Percentiles rank a stretch among this genome's conserved stretches.
Evolutionary conservation across 2,888 invertebrate genomes (phyloP).

Genomic region (Drosophila antonietae): DNA sequence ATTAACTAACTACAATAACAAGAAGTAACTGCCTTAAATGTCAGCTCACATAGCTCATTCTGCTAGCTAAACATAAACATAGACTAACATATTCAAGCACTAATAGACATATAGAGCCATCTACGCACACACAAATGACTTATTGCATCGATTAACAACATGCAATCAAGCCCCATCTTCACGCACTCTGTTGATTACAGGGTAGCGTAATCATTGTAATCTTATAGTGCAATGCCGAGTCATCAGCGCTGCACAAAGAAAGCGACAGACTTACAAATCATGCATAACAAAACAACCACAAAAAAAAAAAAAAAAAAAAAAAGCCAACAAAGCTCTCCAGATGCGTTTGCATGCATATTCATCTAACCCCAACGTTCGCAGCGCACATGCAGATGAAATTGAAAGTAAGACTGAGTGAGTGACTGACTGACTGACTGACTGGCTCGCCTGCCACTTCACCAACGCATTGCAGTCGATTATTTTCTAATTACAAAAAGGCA

Average conservation of each 20-base stretch:
- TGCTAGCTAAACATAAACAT: neutral
- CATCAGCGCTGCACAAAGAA: conserved; percentile 69
- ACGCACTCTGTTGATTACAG: conserved; percentile 17
- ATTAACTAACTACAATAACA: neutral
- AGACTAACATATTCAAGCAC: neutral
- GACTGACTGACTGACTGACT: conserved; percentile 4
- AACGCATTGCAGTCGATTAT: conserved; percentile 68
- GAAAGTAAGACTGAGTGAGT: conserved; percentile 25
- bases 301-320: conserved; percentile 2
- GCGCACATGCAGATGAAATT: conserved; percentile 68
- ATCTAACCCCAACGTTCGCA: neutral
- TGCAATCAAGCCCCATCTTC: neutral
- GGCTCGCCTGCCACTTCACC: conserved; percentile 42
- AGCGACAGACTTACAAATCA: conserved; percentile 66
- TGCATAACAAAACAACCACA: conserved; percentile 52
- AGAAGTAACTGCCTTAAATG: too few relatives aligned
- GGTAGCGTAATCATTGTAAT: conserved; percentile 45
- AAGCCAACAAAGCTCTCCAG: conserved; percentile 40
- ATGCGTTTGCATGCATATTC: conserved; percentile 28
- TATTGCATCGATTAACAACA: neutral
- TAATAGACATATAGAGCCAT: neutral
- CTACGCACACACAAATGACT: neutral
- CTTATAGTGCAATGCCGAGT: conserved; percentile 65
- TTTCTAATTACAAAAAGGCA: conserved; percentile 50
- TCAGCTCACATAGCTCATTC: conserved; percentile 2